Percentiles rank a stretch among this genome's conserved stretches.
These are phyloP conservation scores for Sinocyclocheilus grahami DNA, from an alignment of 2,113 vertebrate species.

Conservation along the genomic window DNA sequence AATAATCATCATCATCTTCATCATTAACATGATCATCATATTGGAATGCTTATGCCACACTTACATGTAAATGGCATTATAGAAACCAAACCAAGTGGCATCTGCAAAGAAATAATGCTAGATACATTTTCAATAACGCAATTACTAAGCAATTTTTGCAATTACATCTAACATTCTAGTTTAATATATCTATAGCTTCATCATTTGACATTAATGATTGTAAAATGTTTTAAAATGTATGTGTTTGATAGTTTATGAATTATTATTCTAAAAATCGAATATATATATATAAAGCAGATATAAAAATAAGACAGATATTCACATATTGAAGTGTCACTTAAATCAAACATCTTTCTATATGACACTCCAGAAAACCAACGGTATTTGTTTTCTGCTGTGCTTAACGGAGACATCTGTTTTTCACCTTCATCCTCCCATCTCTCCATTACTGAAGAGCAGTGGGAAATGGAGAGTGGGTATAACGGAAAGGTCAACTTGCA, in stretches of 20 bases:
- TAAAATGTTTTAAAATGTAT: neutral
- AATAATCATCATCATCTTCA: too few relatives aligned
- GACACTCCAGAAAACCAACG: neutral
- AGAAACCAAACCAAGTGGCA: neutral
- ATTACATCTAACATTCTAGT: too few relatives aligned
- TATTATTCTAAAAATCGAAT: too few relatives aligned
- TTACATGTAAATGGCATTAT: neutral
- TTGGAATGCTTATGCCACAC: neutral
- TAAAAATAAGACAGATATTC: neutral
- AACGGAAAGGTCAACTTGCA: slow-evolving; percentile 27
- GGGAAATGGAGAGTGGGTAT: neutral
- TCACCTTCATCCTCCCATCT: neutral
- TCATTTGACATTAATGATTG: neutral
- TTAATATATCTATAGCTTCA: too few relatives aligned
- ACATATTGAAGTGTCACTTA: neutral
- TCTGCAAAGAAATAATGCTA: neutral
- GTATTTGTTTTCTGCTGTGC: neutral
- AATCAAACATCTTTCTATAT: neutral
- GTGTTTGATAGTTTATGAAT: neutral
- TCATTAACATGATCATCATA: too few relatives aligned
- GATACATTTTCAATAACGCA: too few relatives aligned
- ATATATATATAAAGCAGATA: neutral
- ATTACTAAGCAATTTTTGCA: too few relatives aligned
- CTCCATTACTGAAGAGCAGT: neutral
- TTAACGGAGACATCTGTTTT: neutral